Base-by-base conservation (phyloP, 2,888 invertebrate genomes). In the Meta bourneti region DNA sequence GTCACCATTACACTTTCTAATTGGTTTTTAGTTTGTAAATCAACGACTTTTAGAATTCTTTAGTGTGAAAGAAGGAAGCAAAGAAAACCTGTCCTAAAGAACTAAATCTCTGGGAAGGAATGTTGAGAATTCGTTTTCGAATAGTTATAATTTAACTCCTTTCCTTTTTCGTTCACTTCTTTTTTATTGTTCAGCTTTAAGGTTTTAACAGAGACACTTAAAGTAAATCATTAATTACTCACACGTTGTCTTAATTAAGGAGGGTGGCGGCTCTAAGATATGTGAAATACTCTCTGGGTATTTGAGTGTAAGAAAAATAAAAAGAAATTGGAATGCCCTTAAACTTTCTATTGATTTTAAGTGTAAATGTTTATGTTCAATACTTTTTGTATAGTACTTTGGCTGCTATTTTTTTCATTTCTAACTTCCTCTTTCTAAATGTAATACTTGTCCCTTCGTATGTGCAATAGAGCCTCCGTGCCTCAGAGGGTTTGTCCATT, bases 1-100 rank as follows among this genome's bases (percentile, higher is more conserved):
- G 83, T 54, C 83, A 84, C 83, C 54, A 54, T 84, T 74, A 84
- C 54, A 19, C 16, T 7, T 54, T 84, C 74, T 84, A 71, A 82
- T 51, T 71, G 71, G 70, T 82, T 70, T 71, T 72, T 82, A 81
- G 70, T 70, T 81, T 69, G 34, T 70, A 70, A 81, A 81, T 81
- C 70, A 69, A 69, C 48, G 70, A 70, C 48, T 81, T 70, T 70
- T 49, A 70, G 81, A 61, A 79, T 61, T 20, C 52, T 61, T 79
- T 54, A 34, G 61, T 19, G 54, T 16, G 20, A 61, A 61, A 61
- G 61, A 61, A 61, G 20, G 9, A 9, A 6, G 20, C 8, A 54
- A 61, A 79, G 61, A 79, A 79, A 13, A 20, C n/a, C 54, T 54
- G 7, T 20, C 61, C 8, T 8, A 77, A 79, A 79, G 79, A 79